phyloP scores from a whole-genome alignment of 1,140 invertebrate genomes.

The Panulirus ornatus region DNA sequence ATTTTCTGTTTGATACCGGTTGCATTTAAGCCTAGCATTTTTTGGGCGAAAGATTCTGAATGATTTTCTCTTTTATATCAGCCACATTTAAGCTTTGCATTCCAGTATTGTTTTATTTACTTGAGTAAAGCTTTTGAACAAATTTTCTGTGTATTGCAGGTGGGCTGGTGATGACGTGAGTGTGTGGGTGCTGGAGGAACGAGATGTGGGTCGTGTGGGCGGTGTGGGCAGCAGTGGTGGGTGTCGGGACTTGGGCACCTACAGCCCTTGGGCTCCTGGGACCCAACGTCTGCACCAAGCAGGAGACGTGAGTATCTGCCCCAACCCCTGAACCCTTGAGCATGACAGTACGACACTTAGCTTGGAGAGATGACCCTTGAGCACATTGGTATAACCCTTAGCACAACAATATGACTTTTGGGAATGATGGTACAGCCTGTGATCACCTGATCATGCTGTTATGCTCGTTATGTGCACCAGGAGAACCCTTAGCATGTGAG shows the following conservation, averaged over 20 bases:
- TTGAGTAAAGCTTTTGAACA: too few relatives aligned
- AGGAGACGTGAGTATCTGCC: constrained; percentile 81
- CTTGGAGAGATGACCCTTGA: background rate
- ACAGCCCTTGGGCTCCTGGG: constrained; percentile 77
- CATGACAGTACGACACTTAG: background rate
- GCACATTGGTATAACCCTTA: background rate
- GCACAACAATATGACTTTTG: background rate
- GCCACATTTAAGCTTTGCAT: too few relatives aligned
- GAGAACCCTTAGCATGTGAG: too few relatives aligned
- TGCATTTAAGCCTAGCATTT: too few relatives aligned
- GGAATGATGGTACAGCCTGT: background rate
- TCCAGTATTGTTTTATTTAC: too few relatives aligned
- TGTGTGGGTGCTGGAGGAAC: background rate
- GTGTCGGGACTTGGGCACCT: constrained; percentile 18
- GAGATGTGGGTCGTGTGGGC: constrained; percentile 46
- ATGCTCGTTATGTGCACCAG: background rate
- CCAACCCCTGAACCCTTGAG: too few relatives aligned
- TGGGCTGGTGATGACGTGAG: background rate
- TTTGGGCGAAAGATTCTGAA: too few relatives aligned
- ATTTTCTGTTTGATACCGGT: too few relatives aligned
- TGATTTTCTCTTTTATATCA: too few relatives aligned
- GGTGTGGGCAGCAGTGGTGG: constrained; percentile 55
- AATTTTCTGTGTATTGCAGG: background rate
- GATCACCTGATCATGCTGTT: background rate
- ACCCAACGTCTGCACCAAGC: constrained; percentile 81